Evolutionary conservation across 35 echinoderm and acorn worm genomes (phyloP), one percentile per base, ranked within the genome.

Genomic region (Stichopus chloronotus): DNA sequence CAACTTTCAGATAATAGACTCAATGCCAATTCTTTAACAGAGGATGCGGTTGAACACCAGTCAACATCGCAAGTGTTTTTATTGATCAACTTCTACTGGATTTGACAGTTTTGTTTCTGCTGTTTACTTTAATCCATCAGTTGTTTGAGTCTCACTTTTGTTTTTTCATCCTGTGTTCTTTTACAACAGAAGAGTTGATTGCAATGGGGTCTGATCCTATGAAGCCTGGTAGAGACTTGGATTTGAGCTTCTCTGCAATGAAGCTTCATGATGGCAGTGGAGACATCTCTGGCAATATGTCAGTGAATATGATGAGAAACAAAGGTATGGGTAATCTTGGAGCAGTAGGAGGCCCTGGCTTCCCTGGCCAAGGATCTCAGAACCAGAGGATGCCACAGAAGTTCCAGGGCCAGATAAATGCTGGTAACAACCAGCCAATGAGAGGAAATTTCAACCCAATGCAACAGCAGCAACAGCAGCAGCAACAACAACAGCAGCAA

Each of bases 401-500:
- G 55, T 91, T 79, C 25, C 69, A 57, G 53, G 87, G 87, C 53
- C 87, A 89, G 61, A 89, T 89, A 61, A 89, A 63, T 68, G 61
- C 89, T 77, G 65, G 90, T 76, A 82, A 76, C 22, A 93, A 91
- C 69, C 96, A 98, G 78, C 92, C 89, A 17, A 54, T 94, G 14
- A 56, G 95, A 78, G 92, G 91, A 55, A 76, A 94, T 25, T 93
- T 92, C 88, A 94, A 92, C 78, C 74, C 84, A 58, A 94, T 94
- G 93, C 93, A 82, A 79, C 93, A 94, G 65, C 93, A 95, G 61
- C 95, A 94, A 77, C 85, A 93, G 56, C 93, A 92, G 78, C 94
- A 95, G 53, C 96, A 98, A 55, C 92, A 92, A 81, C 95, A 84
- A 78, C 91, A 58, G 56, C 79, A 74, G 55, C 87, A 59, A n/a